Evolutionary conservation across 2,888 invertebrate species (phyloP), one percentile per base, ranked within the genome.

Genomic region (Crepidodera aurea): DNA sequence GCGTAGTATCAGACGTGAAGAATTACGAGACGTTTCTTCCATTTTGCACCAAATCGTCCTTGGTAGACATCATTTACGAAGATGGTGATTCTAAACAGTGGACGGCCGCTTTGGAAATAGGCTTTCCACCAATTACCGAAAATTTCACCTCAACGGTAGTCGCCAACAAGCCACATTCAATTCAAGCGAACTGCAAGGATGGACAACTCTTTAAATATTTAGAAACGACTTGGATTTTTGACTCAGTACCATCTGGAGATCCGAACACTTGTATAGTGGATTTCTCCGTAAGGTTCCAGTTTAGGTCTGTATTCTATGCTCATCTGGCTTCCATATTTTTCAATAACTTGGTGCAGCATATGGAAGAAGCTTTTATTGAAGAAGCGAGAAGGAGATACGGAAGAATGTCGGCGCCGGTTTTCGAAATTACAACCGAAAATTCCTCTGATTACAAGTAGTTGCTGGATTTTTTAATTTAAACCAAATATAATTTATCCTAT

Each of bases 321-420:
- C 90, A 93, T 71, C 81, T 98, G 67, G 92, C 96, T 0, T 90
- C 93, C 82, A 84, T 97, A 74, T 96, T 98, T 80, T 98, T 98
- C 79, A 95, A 98, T 79, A 91, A 96, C 83, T 90, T 98, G 44
- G 96, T 96, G 12, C 85, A 91, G 74, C 92, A 94, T 82, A 98
- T 97, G 95, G 96, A 97, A 75, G 87, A 87, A 66, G 96, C 97
- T 2, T 98, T 98, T 81, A 87, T 95, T 37, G 85, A 86, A 64
- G 93, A 97, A 81, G 97, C 94, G 0, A 83, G 86, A 56, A 83
- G 81, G 65, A 83, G 96, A 61, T 91, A 91, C 80, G 97, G 98
- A 0, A 84, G 84, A 69, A 88, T 92, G 19, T 86, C 89, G 10
- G 86, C 93, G 65, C 85, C 84, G n/a, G 40, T 54, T 77, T 59